Conservation (phyloP, 2,888 invertebrate genomes). For the Bruchidius siliquastri region DNA sequence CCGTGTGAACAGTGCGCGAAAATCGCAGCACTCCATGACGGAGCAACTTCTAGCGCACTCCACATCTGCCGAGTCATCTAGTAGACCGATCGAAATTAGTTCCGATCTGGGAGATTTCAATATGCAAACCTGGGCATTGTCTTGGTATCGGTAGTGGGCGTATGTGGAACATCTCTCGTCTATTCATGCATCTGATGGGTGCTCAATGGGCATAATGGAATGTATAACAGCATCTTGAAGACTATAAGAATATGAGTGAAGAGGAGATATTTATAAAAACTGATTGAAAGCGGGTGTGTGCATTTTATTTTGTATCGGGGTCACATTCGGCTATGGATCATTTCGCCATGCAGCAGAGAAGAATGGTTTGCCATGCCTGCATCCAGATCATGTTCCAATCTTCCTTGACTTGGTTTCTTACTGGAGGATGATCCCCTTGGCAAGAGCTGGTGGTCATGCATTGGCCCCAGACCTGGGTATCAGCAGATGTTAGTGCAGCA, state of each 20-base stretch:
- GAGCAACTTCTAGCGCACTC: neutral
- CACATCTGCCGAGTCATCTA: neutral
- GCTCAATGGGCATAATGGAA: neutral
- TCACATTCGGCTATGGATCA: too few species aligned
- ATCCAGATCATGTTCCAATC: too few species aligned
- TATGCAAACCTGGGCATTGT: neutral
- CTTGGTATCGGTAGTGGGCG: neutral
- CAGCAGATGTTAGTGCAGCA: too few species aligned
- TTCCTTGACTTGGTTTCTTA: too few species aligned
- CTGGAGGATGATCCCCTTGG: too few species aligned
- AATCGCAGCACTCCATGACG: neutral
- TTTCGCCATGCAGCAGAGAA: too few species aligned
- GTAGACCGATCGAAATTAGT: neutral
- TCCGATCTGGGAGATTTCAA: neutral
- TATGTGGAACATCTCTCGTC: neutral
- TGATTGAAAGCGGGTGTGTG: neutral
- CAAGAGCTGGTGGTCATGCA: too few species aligned
- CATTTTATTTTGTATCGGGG: too few species aligned
- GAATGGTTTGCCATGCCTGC: too few species aligned
- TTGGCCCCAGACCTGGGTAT: too few species aligned
- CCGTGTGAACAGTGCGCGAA: neutral
- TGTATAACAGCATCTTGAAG: neutral
- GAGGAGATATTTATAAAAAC: neutral
- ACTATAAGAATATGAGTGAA: neutral
- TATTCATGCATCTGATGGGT: neutral